Evolutionary conservation across 2,888 invertebrate species (phyloP).

Genomic region (Phrixothrix hirtus): DNA sequence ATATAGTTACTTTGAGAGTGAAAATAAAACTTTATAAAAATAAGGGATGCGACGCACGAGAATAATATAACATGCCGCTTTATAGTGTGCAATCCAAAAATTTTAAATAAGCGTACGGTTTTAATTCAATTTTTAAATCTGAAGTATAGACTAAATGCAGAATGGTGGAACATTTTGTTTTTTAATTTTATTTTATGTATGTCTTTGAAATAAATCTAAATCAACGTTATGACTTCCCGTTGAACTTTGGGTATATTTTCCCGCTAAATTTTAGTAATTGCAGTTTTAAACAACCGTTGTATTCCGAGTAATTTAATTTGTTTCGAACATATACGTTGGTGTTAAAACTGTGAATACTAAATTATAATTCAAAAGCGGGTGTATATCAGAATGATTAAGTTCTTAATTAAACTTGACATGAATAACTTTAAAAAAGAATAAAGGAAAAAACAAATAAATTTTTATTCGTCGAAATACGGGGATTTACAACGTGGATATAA

Average conservation of each 20-base stretch:
- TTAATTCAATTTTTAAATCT: too few relatives aligned
- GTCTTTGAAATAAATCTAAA: too few relatives aligned
- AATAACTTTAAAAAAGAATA: constrained; percentile 3
- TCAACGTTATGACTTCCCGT: neutral
- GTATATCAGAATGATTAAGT: constrained; percentile 3
- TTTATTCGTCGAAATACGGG: constrained; percentile 1
- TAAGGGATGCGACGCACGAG: too few relatives aligned
- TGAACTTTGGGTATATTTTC: neutral
- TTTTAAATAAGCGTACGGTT: too few relatives aligned
- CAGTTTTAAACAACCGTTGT: neutral
- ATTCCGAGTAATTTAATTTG: neutral
- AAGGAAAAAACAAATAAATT: neutral
- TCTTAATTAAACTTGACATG: constrained; percentile 1
- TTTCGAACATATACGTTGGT: neutral
- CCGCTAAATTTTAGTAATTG: neutral
- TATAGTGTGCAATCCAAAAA: too few relatives aligned
- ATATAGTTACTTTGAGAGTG: neutral
- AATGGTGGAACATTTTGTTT: too few relatives aligned
- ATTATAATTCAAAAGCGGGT: neutral
- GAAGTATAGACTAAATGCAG: too few relatives aligned
- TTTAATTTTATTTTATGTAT: too few relatives aligned
- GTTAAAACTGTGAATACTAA: neutral
- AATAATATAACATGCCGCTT: too few relatives aligned
- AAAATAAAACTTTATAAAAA: neutral
- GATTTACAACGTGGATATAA: neutral